Conservation (phyloP, 2,797 vertebrate genomes). For the Myotis findleyi region DNA sequence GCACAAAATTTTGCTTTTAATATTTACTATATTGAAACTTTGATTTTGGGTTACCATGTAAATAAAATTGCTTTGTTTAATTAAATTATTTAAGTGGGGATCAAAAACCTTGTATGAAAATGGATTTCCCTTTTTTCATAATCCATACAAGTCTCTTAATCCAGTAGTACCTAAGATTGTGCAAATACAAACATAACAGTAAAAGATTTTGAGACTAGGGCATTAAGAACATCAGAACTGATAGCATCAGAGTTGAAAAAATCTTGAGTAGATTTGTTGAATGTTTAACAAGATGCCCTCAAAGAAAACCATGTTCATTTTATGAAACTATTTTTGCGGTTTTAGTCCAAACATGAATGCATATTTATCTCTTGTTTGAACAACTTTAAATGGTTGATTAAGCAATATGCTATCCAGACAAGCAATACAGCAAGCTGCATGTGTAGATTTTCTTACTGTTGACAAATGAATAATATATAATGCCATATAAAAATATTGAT, state of each 20-base stretch:
- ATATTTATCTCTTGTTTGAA: neutral
- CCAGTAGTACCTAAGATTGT: neutral
- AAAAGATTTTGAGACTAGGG: neutral
- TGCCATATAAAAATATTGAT: neutral
- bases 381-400: neutral
- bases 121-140: neutral
- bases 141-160: neutral
- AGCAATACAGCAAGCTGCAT: neutral
- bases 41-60: neutral
- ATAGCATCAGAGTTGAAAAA: neutral
- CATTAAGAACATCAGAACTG: neutral
- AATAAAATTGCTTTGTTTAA: neutral
- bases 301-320: neutral
- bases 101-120: neutral
- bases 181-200: neutral
- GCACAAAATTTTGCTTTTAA: neutral
- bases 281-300: neutral
- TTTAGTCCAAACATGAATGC: neutral
- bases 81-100: neutral
- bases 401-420: neutral
- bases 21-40: neutral
- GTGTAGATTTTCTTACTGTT: neutral
- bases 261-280: neutral
- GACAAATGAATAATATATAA: slow-evolving; percentile 6
- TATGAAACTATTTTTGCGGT: neutral